Base-by-base conservation (phyloP, 2,888 invertebrate species). In the Craniophora ligustri region DNA sequence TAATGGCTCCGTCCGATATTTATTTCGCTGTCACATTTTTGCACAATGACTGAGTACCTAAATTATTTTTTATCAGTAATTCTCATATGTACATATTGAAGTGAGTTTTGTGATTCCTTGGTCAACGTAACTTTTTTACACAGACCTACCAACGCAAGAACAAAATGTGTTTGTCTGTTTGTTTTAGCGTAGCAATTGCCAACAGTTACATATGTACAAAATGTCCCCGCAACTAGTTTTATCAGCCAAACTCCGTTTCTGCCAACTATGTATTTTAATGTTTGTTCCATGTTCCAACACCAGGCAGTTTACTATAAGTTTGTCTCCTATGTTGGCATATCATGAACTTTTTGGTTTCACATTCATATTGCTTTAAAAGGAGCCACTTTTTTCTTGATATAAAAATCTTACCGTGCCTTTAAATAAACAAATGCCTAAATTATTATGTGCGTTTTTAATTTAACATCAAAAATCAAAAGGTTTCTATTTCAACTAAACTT, bases 191-290 rank as follows among this genome's bases (percentile, higher is more conserved):
- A 30, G 13, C 3, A 13, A 15, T 5, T 3, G 3, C 1, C 36
- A 69, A 58, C 56, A 61, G 60, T 40, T 49, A 44, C 44, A 53
- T 23, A 6, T 15, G 41, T 41, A 56, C 62, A 57, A 56, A 69
- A 69, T 61, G 61, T 51, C 45, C 21, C 45, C 38, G 41, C 30
- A 49, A 49, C 40, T 68, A 76, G 70, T 79, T 80, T 69, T 78
- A 77, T 75, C 70, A 72, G 75, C 73, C 67, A 79, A 79, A 78
- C 76, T 70, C 53, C 71, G 72, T 83, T 79, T 84, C 62, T 59
- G n/a, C 15, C 41, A 59, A 62, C 57, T 51, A 40, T n/a, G n/a
- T n/a, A n/a, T 57, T 70, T 70, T 45, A 65, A 65, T 59, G 65
- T 50, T 60, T 19, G 41, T 48, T 79, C 75, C 76, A 77, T 76